A percentile compares a stretch with the other conserved stretches of the same genome.
These are phyloP conservation scores for Labia minor DNA, from an alignment of 2,888 invertebrate species.

Conservation along the genomic window DNA sequence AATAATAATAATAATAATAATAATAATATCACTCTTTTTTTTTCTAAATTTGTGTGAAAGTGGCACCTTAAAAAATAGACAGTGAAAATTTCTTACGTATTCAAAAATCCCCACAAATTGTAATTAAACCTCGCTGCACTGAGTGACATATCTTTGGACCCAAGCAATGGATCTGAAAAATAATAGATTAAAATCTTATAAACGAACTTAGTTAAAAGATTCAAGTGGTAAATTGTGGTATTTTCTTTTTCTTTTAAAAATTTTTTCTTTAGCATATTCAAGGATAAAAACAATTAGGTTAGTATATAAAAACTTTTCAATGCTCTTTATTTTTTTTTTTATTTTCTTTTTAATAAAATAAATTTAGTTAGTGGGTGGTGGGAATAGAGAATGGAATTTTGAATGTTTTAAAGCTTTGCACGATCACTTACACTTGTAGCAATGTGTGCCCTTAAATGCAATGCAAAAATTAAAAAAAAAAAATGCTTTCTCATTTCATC, in stretches of 20 bases:
- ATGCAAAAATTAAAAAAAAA: neutral
- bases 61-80: neutral
- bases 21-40: neutral
- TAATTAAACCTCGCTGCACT: neutral
- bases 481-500: conserved; percentile 7
- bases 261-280: neutral
- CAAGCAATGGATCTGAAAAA: neutral
- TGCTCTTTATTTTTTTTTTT: neutral
- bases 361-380: neutral
- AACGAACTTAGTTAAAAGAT: neutral
- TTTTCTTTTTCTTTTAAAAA: neutral
- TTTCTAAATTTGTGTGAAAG: neutral
- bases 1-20: too few species aligned
- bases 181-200: neutral
- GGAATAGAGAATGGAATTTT: neutral
- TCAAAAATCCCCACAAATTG: too few species aligned
- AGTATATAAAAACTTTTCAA: neutral
- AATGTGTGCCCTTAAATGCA: neutral
- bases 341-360: too few species aligned
- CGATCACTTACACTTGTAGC: neutral
- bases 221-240: neutral
- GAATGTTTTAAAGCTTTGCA: neutral
- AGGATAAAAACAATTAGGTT: neutral
- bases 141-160: neutral
- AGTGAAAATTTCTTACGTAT: neutral